phyloP scores from a whole-genome alignment of 1,140 invertebrate species.

The Drosophila cardini region DNA sequence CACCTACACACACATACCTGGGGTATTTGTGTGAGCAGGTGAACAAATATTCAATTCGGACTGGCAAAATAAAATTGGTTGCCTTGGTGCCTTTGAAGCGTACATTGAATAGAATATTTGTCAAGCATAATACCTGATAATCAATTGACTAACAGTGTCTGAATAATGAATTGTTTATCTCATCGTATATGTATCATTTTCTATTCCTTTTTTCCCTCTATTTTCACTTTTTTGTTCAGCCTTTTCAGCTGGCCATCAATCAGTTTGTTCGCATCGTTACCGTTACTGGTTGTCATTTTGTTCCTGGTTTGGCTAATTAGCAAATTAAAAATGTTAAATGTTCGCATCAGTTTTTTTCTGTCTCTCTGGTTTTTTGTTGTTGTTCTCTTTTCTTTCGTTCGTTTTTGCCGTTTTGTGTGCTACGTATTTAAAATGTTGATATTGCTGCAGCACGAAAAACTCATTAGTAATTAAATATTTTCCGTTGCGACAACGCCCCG shows the following conservation, averaged over 20 bases:
- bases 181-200: not conserved
- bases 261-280: slow-evolving; percentile 48
- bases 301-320: slow-evolving; percentile 65
- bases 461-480: slow-evolving; percentile 83
- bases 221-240: slow-evolving; percentile 1
- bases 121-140: slow-evolving; percentile 72
- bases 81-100: slow-evolving; percentile 23
- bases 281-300: slow-evolving; percentile 11
- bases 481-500: slow-evolving; percentile 72
- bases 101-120: slow-evolving; percentile 39
- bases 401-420: slow-evolving; percentile 3
- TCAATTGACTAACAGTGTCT: slow-evolving; percentile 74
- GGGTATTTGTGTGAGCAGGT: slow-evolving; percentile 15
- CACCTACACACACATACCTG: slow-evolving; percentile 14
- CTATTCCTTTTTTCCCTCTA: not conserved
- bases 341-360: slow-evolving; percentile 7
- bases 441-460: slow-evolving; percentile 69
- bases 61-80: slow-evolving; percentile 27
- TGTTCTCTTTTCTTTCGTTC: slow-evolving; percentile 8
- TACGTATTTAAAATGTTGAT: slow-evolving; percentile 68
- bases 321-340: slow-evolving; percentile 75
- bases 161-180: slow-evolving; percentile 70
- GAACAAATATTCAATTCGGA: slow-evolving; percentile 36
- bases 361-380: no score
- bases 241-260: slow-evolving; percentile 55